Base-by-base conservation (phyloP, 2,888 invertebrate species). In the Buathra laborator region DNA sequence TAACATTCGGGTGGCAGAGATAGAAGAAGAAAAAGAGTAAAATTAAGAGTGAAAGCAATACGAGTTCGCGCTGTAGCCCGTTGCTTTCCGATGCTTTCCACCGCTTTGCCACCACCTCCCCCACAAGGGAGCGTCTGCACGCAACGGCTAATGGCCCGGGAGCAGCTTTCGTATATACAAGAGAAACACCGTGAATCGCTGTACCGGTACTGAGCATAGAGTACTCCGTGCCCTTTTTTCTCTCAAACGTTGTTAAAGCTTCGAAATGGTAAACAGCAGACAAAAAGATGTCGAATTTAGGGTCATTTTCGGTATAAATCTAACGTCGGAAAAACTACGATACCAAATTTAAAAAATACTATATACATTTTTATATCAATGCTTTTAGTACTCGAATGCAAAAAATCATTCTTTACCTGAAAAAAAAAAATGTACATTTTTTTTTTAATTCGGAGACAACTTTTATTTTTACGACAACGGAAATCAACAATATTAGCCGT, bases 71-170 rank as follows among this genome's bases (percentile, higher is more conserved):
- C 19, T 56, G 37, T 37, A 24, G 56, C 10, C 19, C 19, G 24
- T 12, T 56, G 56, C 19, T 24, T 19, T 56, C 24, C 24, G 56
- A 56, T 9, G 56, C 53, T 53, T 53, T 53, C 53, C 53, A 19
- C 53, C 10, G 53, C 53, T 53, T 53, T 16, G 19, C 53, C 19
- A 53, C 53, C 19, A 19, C 19, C 53, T 24, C 24, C 53, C 44
- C 53, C 19, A 56, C 19, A 16, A 56, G 56, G 56, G 56, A 56
- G 56, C 56, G 56, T 56, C 19, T 19, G 56, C 19, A 56, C 56
- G 56, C 56, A 24, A 24, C 12, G 19, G 19, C 19, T 56, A 56
- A 56, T 56, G 56, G 56, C 56, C 19, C 56, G 56, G 12, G 10
- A 10, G 56, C 56, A 24, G 5, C 24, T 16, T 19, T 56, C 56